Base-by-base conservation (phyloP, 2,797 vertebrate species). In the Macroramphosus scolopax region DNA sequence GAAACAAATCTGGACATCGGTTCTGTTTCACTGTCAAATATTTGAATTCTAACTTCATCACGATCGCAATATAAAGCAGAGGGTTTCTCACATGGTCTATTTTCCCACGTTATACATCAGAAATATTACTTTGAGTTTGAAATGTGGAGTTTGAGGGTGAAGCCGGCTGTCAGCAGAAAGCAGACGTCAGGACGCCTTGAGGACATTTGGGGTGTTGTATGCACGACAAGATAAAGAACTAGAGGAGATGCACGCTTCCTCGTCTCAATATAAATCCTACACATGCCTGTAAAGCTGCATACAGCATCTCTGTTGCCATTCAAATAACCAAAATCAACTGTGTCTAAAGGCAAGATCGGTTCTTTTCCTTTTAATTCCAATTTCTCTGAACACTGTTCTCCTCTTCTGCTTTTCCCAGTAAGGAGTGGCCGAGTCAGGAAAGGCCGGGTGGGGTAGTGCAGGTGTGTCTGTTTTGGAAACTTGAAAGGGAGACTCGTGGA, bases 311-410 rank as follows among this genome's bases (percentile, higher is more conserved):
- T 15, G 31, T 61, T 63, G 55, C 63, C 48, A 26, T 62, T 74
- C 62, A 84, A 86, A 83, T 81, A 85, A 82, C 80, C 66, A 78
- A 54, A 63, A 46, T 48, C 40, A 38, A 36, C 71, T 58, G 24
- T 5, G 43, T 63, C 40, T n/a, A n/a, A n/a, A n/a, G n/a, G n/a
- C n/a, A n/a, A 29, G 4, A 2, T 1, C 7, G 5, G n/a, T 42
- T 10, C 5, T 31, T 24, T 33, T 5, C 7, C 36, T 24, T 13
- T 35, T 20, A 14, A 4, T 34, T 28, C 30, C 22, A 34, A 12
- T 51, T 57, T 20, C 32, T 37, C 22, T 17, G 16, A 57, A 53
- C 48, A 59, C 43, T 47, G 44, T 12, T 32, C 31, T 39, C 40
- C 33, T 54, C 32, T 42, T 58, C 52, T 38, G 17, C 28, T 37